Percentiles rank a stretch among this genome's conserved stretches.
Evolutionary conservation across 23 tunicate genomes (phyloP).

Genomic region (Halocynthia roretzi): DNA sequence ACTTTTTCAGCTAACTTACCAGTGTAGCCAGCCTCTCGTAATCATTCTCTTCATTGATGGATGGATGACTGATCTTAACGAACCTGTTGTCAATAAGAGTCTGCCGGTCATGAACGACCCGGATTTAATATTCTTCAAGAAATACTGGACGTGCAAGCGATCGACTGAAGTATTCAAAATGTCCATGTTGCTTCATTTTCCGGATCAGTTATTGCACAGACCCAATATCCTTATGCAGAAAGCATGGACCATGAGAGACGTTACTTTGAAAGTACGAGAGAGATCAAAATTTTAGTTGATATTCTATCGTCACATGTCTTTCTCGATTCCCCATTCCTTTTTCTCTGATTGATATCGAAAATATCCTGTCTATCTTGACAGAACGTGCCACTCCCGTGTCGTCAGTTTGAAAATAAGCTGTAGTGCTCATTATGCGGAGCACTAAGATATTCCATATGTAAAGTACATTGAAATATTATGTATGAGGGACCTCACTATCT

Average conservation of each 20-base stretch:
- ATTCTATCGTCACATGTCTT: neutral
- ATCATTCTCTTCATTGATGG: conserved; percentile 50
- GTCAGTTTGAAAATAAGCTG: too few species aligned
- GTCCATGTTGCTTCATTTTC: conserved; percentile 18
- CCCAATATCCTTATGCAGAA: conserved; percentile 44
- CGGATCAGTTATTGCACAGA: conserved; percentile 27
- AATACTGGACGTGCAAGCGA: conserved; percentile 32
- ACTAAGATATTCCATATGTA: too few species aligned
- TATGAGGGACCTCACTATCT: too few species aligned
- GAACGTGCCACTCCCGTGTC: too few species aligned
- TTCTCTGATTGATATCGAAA: neutral
- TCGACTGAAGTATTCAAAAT: neutral
- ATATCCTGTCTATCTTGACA: neutral
- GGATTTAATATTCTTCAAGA: conserved; percentile 24
- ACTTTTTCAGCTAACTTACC: conserved; percentile 40
- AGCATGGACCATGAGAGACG: conserved; percentile 43
- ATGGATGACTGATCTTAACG: conserved; percentile 35
- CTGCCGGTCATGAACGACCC: conserved; percentile 46
- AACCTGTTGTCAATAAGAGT: conserved; percentile 12
- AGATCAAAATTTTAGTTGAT: neutral
- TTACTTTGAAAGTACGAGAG: conserved; percentile 43
- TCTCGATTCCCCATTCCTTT: neutral
- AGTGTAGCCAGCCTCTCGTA: conserved; percentile 38
- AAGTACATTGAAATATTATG: too few species aligned
- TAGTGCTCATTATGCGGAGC: too few species aligned